A percentile compares a stretch with the other conserved stretches of the same genome.
Conservation (phyloP, 2,888 invertebrate genomes). For the Ormyrus thymus region DNA sequence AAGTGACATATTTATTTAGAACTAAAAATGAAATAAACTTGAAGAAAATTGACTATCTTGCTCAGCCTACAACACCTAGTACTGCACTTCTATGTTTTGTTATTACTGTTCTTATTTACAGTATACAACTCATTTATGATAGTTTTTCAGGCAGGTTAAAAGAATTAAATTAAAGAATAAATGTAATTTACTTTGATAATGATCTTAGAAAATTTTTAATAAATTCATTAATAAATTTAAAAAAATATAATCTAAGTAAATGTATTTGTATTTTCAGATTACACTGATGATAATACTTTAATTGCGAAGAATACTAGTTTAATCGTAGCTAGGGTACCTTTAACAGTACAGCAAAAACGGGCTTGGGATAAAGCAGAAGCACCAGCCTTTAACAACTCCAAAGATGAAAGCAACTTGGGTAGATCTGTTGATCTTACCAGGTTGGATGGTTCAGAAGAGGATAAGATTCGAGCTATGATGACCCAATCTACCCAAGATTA, state of each 20-base stretch:
- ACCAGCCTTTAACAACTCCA: slow-evolving; percentile 66
- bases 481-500: slow-evolving; percentile 97
- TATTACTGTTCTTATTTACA: no score
- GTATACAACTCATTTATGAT: no score
- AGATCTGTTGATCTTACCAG: slow-evolving; percentile 89
- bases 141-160: no score
- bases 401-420: slow-evolving; percentile 72
- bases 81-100: no score
- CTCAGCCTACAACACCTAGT: no score
- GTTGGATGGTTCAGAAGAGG: slow-evolving; percentile 96
- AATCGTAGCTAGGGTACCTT: slow-evolving; percentile 93
- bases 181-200: no score
- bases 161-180: no score
- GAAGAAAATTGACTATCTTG: no score
- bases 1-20: no score
- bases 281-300: slow-evolving; percentile 90
- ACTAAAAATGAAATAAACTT: no score
- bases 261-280: slow-evolving; percentile 80
- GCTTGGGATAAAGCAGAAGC: slow-evolving; percentile 81
- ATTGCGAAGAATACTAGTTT: slow-evolving; percentile 99
- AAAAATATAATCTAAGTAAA: background rate
- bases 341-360: slow-evolving; percentile 86
- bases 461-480: slow-evolving; percentile 98
- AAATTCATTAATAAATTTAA: background rate
- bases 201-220: background rate